Evolutionary conservation across 1,140 invertebrate species (phyloP), one percentile per base, ranked within the genome.

Genomic region (Leptinotarsa lineolata): DNA sequence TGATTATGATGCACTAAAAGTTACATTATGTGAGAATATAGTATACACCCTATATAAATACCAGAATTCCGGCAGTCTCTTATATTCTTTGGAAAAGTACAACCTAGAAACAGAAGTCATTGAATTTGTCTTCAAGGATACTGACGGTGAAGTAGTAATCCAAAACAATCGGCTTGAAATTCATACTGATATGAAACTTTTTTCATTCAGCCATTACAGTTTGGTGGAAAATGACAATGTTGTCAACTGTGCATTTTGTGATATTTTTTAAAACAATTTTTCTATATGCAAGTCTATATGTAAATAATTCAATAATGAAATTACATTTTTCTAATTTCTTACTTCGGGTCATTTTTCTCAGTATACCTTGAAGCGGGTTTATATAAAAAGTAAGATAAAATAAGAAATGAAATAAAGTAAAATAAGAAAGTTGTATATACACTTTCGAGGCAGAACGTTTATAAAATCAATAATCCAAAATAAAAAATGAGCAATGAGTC

Each of bases 11-110:
- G 20, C 72, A 58, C 74, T 81, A 13, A 71, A 81, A 39, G 74
- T 74, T 4, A 69, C 77, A 12, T 21, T 78, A n/a, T 79, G 75
- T 68, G 63, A 78, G 45, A 74, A 81, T 73, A 72, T 73, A 13
- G 45, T 79, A 21, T 80, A 78, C 63, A 81, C 77, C n/a, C 44
- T 82, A 18, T 80, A 78, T 59, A 81, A 76, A 68, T 30, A 72
- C 48, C 30, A 20, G 0, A 68, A 68, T 67, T 63, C 71, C 2
- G 16, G 70, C n/a, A 45, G 30, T 39, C 54, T 68, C n/a, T 13
- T 66, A 12, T 73, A 70, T 24, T 68, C 63, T 2, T 73, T 79
- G 16, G 76, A 79, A 71, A 67, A 21, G 5, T 72, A 72, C 39
- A 74, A 79, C 68, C 61, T 79, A 54, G 74, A 76, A 20, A 75